A percentile compares a stretch with the other conserved stretches of the same genome.
phyloP scores from a whole-genome alignment of 1,140 invertebrate genomes.

The Dendrolimus kikuchii region DNA sequence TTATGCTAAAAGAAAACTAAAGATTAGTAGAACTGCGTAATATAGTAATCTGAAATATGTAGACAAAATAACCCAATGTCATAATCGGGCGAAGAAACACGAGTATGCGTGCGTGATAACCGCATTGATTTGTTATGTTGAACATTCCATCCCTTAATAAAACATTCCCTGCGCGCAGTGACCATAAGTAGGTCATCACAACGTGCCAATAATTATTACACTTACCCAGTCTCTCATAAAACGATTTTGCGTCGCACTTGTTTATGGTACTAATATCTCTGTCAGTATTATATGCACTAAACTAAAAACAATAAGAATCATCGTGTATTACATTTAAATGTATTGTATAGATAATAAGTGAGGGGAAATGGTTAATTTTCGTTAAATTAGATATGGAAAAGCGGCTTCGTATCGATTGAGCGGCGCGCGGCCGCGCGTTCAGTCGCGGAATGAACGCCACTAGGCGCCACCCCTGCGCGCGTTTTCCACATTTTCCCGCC shows the following conservation, averaged over 20 bases:
- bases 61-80: no score
- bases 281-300: no score
- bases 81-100: no score
- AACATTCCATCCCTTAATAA: no score
- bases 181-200: constrained; percentile 56
- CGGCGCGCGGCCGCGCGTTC: constrained; percentile 57
- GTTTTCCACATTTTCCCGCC: constrained; percentile 64
- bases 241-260: constrained; percentile 49
- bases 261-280: constrained; percentile 19
- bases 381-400: constrained; percentile 20
- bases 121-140: no score
- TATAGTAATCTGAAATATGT: no score
- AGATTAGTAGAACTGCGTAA: no score
- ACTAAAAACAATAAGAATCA: no score
- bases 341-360: no score
- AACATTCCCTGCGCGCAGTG: background rate
- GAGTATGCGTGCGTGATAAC: no score
- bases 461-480: constrained; percentile 47
- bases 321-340: no score
- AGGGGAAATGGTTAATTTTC: background rate
- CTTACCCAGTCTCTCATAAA: constrained; percentile 46
- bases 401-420: constrained; percentile 47
- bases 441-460: constrained; percentile 42
- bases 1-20: no score
- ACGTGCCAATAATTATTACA: constrained; percentile 60